Conservation (phyloP, 2,113 vertebrate species). For the Archocentrus centrarchus region DNA sequence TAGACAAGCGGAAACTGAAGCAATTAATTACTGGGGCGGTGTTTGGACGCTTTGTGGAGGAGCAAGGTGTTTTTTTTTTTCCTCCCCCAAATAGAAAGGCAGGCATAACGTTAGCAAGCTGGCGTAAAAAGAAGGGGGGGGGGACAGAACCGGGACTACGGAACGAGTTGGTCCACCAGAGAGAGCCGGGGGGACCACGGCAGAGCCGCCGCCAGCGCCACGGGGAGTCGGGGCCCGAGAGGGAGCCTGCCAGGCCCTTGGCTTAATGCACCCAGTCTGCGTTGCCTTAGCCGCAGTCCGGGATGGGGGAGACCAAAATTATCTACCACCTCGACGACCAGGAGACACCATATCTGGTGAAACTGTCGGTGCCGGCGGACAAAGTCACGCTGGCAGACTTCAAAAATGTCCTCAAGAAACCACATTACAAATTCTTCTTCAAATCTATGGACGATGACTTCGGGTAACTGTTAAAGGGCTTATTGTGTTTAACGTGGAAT, state of each 20-base stretch:
- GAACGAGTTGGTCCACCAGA: conserved; percentile 47
- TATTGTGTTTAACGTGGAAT: conserved; percentile 22
- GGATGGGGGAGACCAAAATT: conserved; percentile 96
- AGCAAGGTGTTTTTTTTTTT: conserved; percentile 28
- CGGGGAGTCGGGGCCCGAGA: conserved; percentile 79
- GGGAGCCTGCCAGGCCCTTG: conserved; percentile 79
- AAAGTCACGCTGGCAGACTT: conserved; percentile 95
- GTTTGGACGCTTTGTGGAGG: conserved; percentile 36
- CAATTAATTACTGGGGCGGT: background rate
- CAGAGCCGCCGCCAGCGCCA: conserved; percentile 62
- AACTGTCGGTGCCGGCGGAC: conserved; percentile 91
- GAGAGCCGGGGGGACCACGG: conserved; percentile 67
- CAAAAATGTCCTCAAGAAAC: conserved; percentile 95
- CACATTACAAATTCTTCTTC: conserved; percentile 98
- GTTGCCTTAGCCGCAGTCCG: conserved; percentile 74
- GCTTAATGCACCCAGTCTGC: conserved; percentile 80
- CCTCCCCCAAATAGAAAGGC: conserved; percentile 14
- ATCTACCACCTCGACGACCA: conserved; percentile 99
- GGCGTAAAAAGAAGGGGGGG: background rate
- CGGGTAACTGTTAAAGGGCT: conserved; percentile 83
- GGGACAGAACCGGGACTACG: conserved; percentile 33
- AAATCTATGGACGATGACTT: conserved; percentile 99
- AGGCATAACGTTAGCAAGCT: conserved; percentile 43
- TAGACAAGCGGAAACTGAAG: background rate
- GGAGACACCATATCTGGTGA: conserved; percentile 97